Evolutionary conservation across 2,888 invertebrate species (phyloP), one percentile per base, ranked within the genome.

Genomic region (Saturnia pavonia): DNA sequence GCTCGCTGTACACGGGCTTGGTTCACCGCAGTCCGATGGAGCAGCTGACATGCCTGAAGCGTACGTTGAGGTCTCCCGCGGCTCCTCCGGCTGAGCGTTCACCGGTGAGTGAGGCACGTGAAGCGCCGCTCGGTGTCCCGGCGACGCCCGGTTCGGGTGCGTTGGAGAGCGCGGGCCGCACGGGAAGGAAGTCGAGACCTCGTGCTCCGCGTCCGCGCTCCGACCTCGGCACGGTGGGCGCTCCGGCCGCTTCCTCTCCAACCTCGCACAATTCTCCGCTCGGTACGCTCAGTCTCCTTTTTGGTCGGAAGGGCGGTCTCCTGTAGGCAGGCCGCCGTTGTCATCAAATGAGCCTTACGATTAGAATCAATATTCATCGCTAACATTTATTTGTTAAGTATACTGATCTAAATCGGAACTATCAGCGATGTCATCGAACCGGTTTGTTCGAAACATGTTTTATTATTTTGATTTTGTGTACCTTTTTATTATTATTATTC

Each of bases 231-330:
- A 88, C 88, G 71, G 88, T 88, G 74, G 87, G 80, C 65, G 67
- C 71, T 70, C 72, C 72, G 54, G 70, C 72, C 65, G 70, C 81
- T 97, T 71, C 81, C 67, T 74, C 81, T 22, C 83, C 85, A 69
- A 78, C 80, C 67, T 80, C 85, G 65, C 78, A 88, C 74, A 80
- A 87, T 68, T 83, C 91, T 85, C 80, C 96, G 69, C 94, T 97
- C 66, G 97, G 97, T 69, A 96, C 96, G 40, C 95, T 97, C 75
- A 97, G 97, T 90, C 91, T 97, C 72, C 92, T 97, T 69, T 98
- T 98, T 88, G 97, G 97, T 54, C 95, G 98, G 74, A 98, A 98
- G 84, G 98, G 98, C 69, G 98, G 97, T 70, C 94, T 97, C 80
- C 95, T 97, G 74, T 93, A 87, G 81, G 40, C 8, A 40, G 65